Base-by-base conservation (phyloP, 1,140 invertebrate genomes). In the Heliconius hermathena region DNA sequence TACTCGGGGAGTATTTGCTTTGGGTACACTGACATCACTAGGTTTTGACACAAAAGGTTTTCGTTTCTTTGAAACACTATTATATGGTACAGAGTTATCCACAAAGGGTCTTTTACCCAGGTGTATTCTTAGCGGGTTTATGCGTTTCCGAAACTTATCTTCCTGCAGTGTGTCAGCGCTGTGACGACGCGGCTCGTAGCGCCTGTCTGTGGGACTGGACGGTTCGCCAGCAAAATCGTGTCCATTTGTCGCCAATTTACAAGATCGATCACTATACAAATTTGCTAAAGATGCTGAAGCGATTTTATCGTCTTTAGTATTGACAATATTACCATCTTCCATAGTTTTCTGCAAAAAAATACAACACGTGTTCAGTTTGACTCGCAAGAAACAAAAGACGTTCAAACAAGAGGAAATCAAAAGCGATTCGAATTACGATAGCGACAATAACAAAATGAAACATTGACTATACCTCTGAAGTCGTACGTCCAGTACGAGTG, bases 401-500 rank as follows among this genome's bases (percentile, higher is more conserved):
- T 90, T 90, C 89, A 88, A 89, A 88, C 86, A 90, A 88, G 88
- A 91, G 85, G 87, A 93, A 92, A 91, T 93, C 87, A 83, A 89
- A 92, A 90, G 79, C 82, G 83, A 93, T 91, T 91, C 87, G 87
- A 94, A 93, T 86, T 90, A 87, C 82, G 84, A 88, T 87, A 84
- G 81, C 79, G 87, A 88, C 87, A 90, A 87, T 85, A 87, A 87
- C 85, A 88, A 84, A 81, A 82, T 83, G 81, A 78, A 85, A 79
- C 79, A 75, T 84, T 80, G 79, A 76, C 74, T 80, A 60, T 92
- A 94, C 93, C 93, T 93, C 89, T 91, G 85, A 92, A 93, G 90
- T 93, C 91, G 91, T 93, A 93, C 93, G 90, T 91, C 92, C 93
- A 94, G 93, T 93, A 93, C 90, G 91, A 93, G 88, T 91, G 88